A percentile compares a stretch with the other conserved stretches of the same genome.
phyloP scores from a whole-genome alignment of 2,888 invertebrate species.

The Cynaeus angustus region DNA sequence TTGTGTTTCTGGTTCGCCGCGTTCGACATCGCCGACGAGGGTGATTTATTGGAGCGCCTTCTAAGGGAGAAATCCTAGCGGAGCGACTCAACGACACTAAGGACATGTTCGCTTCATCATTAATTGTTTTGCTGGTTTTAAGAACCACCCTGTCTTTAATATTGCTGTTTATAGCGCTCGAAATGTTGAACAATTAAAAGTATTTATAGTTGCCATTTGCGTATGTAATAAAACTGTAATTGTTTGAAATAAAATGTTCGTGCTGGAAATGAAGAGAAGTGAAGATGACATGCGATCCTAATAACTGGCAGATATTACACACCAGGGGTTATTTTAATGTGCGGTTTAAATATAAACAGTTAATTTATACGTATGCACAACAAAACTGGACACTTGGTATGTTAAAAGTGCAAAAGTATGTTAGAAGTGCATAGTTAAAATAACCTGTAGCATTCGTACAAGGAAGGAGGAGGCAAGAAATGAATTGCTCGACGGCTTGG shows the following conservation, averaged over 20 bases:
- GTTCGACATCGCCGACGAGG: slow-evolving; percentile 30
- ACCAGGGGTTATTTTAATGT: slow-evolving; percentile 9
- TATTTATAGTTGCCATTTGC: too few relatives aligned
- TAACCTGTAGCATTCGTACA: neutral
- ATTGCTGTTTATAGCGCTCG: too few relatives aligned
- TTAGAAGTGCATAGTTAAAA: slow-evolving; percentile 7
- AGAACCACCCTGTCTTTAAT: too few relatives aligned
- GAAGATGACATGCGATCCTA: neutral
- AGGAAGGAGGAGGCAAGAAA: neutral
- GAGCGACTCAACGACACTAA: neutral
- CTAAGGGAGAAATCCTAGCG: slow-evolving; percentile 24
- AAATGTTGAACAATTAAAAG: too few relatives aligned
- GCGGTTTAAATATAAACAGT: slow-evolving; percentile 1
- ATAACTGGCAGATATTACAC: slow-evolving; percentile 1
- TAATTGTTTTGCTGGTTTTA: too few relatives aligned
- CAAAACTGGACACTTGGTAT: slow-evolving; percentile 10
- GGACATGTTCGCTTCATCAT: neutral
- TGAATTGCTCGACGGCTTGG: neutral
- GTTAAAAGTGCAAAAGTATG: slow-evolving; percentile 7
- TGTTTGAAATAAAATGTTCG: slow-evolving; percentile 13
- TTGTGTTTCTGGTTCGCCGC: slow-evolving; percentile 40
- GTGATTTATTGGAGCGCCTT: slow-evolving; percentile 30
- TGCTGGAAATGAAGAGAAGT: slow-evolving; percentile 3
- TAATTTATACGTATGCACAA: slow-evolving; percentile 3
- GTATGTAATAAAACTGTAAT: neutral